phyloP scores from a whole-genome alignment of 2,888 invertebrate species.

The Drosophila percnosoma region DNA sequence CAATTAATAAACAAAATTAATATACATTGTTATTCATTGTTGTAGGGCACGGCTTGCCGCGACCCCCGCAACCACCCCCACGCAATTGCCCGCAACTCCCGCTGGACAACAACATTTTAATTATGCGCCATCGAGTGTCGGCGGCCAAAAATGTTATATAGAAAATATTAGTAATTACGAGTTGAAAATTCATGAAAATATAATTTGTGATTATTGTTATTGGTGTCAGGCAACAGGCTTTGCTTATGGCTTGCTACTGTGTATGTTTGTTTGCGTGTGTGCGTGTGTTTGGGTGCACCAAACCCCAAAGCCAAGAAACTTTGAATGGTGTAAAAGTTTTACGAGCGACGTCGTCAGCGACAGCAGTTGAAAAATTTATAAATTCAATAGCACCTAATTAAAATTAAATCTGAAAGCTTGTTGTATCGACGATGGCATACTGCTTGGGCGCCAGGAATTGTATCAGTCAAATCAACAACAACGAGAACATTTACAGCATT shows the following conservation, averaged over 20 bases:
- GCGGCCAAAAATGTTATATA: conserved; percentile 48
- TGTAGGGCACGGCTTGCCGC: conserved; percentile 10
- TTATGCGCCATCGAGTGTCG: conserved; percentile 71
- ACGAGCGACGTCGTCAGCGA: conserved; percentile 55
- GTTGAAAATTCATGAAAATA: conserved; percentile 82
- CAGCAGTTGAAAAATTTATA: conserved; percentile 77
- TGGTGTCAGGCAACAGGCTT: conserved; percentile 66
- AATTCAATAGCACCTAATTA: conserved; percentile 81
- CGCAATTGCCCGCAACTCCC: conserved; percentile 17
- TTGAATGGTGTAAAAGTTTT: conserved; percentile 73
- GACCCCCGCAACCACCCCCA: conserved; percentile 1
- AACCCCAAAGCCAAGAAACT: conserved; percentile 48
- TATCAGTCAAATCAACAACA: conserved; percentile 30
- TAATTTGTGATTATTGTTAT: conserved; percentile 83
- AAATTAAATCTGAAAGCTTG: conserved; percentile 79
- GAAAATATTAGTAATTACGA: conserved; percentile 82
- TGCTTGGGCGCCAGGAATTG: conserved; percentile 48
- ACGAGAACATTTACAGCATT: conserved; percentile 41
- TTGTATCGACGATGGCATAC: conserved; percentile 66
- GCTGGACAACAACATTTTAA: conserved; percentile 77
- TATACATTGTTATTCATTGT: conserved; percentile 73
- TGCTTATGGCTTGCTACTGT: conserved; percentile 28
- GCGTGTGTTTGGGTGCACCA: background rate
- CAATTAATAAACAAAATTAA: conserved; percentile 77
- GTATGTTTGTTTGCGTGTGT: background rate